Evolutionary conservation across 2,888 invertebrate genomes (phyloP).

Genomic region (Agonopterix arenella): DNA sequence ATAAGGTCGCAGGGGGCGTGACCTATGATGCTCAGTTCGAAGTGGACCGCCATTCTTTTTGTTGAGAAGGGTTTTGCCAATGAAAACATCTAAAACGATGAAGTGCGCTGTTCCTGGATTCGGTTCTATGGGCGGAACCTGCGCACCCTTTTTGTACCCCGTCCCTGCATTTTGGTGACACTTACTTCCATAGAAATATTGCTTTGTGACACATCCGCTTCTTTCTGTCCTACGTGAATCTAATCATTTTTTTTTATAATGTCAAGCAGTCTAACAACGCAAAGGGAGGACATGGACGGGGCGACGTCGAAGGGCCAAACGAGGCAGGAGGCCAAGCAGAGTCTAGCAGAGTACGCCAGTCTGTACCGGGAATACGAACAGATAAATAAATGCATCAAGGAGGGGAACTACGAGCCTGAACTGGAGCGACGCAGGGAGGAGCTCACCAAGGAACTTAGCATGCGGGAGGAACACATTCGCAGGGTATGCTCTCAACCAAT

Average conservation of each 20-base stretch:
- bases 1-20: too few relatives aligned
- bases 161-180: too few relatives aligned
- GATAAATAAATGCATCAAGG: conserved; percentile 36
- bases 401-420: conserved; percentile 34
- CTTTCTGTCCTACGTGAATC: too few relatives aligned
- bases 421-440: conserved; percentile 41
- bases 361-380: conserved; percentile 54
- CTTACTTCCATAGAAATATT: too few relatives aligned
- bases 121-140: too few relatives aligned
- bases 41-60: too few relatives aligned
- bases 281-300: conserved; percentile 42
- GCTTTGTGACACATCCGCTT: too few relatives aligned
- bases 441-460: conserved; percentile 37
- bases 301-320: conserved; percentile 50
- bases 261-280: conserved; percentile 46
- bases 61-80: too few relatives aligned
- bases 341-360: conserved; percentile 50
- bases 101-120: too few relatives aligned
- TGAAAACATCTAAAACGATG: too few relatives aligned
- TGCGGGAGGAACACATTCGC: conserved; percentile 48
- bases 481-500: conserved; percentile 30
- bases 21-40: too few relatives aligned
- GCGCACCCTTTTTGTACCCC: too few relatives aligned
- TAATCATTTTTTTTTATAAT: neutral
- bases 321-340: conserved; percentile 44